Conservation (phyloP, 2,113 vertebrate species). For the Callospermophilus lateralis region DNA sequence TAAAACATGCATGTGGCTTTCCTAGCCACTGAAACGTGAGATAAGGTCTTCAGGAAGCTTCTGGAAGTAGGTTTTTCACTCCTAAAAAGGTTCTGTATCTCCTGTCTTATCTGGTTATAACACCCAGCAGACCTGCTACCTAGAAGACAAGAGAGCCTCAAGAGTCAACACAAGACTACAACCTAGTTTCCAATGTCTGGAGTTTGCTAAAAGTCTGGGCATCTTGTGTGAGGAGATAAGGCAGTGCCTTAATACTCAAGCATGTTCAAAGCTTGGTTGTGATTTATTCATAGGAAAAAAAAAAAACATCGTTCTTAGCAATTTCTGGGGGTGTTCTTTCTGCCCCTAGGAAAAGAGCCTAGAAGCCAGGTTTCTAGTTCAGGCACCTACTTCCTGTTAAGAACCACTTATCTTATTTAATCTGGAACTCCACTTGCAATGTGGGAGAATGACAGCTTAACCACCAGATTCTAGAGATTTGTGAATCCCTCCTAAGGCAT, state of each 20-base stretch:
- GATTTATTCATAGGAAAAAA: constrained; percentile 11
- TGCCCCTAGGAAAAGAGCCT: background rate
- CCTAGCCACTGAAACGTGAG: background rate
- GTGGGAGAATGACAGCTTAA: background rate
- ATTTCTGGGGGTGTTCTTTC: background rate
- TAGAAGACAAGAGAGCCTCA: background rate
- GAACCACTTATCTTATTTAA: background rate
- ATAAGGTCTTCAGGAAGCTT: background rate
- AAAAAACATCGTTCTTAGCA: background rate
- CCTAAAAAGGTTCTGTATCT: background rate
- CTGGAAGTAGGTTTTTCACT: background rate
- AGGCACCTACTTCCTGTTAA: background rate
- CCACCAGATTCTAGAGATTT: background rate
- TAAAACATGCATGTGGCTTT: background rate
- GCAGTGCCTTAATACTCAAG: background rate
- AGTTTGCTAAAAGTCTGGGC: background rate
- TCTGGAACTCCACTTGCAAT: background rate
- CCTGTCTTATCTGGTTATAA: background rate
- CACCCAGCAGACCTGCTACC: background rate
- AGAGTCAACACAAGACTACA: background rate
- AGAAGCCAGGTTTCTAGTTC: background rate
- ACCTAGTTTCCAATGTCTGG: background rate
- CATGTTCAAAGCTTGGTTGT: background rate
- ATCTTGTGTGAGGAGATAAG: background rate
- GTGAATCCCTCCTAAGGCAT: background rate